A percentile compares a stretch with the other conserved stretches of the same genome.
These are phyloP conservation scores for Chelonia mydas DNA, from an alignment of 2,797 vertebrate genomes.

Conservation along the genomic window DNA sequence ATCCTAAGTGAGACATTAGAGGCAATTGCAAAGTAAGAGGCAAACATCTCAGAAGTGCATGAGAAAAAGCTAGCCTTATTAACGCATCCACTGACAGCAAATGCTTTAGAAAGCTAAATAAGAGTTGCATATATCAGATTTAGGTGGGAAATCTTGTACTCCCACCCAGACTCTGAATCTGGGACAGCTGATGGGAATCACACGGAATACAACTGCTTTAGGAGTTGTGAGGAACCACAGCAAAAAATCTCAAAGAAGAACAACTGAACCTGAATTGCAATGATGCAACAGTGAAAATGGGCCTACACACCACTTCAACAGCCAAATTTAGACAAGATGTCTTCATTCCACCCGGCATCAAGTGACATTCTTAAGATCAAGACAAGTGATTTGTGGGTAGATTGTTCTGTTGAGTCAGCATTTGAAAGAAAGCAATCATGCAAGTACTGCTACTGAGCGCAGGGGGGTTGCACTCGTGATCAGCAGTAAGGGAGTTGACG, in stretches of 20 bases:
- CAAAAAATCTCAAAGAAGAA: neutral
- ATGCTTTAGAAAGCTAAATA: neutral
- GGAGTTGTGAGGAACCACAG: neutral
- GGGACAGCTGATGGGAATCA: neutral
- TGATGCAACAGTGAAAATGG: fast-evolving
- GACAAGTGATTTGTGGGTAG: neutral
- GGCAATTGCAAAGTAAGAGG: neutral
- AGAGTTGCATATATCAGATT: neutral
- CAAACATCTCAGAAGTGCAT: neutral
- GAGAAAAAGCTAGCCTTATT: neutral
- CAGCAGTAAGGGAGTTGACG: neutral
- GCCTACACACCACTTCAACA: neutral
- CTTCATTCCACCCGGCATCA: neutral
- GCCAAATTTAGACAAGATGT: neutral
- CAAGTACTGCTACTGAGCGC: neutral
- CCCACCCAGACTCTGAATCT: neutral
- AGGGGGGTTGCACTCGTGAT: neutral
- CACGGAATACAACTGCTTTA: neutral
- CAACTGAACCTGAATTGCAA: neutral
- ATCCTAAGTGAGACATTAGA: neutral
- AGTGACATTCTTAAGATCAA: neutral
- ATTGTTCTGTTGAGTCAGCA: neutral
- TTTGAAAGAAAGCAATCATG: neutral
- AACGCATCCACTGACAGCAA: neutral
- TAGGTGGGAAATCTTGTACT: neutral